Percentiles rank a stretch among this genome's conserved stretches.
These are phyloP conservation scores for Rhynchotus rufescens DNA, from an alignment of 2,797 vertebrate species.

Conservation along the genomic window DNA sequence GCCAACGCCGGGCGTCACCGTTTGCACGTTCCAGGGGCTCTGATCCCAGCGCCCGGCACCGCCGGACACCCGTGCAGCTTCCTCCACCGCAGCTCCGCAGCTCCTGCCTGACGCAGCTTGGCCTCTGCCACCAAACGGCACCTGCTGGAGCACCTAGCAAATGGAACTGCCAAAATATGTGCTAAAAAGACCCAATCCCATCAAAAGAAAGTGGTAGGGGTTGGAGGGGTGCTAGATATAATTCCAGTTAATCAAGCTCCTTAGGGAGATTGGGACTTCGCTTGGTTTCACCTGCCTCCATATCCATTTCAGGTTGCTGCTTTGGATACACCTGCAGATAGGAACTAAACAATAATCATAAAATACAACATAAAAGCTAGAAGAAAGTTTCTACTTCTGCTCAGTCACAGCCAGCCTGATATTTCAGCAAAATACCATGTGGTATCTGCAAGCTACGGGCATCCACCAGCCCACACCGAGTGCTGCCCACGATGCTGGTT, in stretches of 20 bases:
- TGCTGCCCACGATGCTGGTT: not conserved
- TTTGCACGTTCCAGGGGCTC: no score
- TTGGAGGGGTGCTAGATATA: no score
- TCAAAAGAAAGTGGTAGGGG: no score
- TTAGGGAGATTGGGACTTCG: not conserved
- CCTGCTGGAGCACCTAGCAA: no score
- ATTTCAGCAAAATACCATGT: not conserved
- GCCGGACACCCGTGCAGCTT: not conserved
- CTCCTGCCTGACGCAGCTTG: not conserved
- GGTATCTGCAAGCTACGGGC: not conserved
- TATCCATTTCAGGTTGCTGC: not conserved
- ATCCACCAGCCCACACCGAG: not conserved
- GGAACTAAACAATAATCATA: not conserved
- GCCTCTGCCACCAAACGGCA: no score
- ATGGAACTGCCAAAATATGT: no score
- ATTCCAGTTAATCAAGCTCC: not conserved
- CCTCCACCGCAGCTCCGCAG: no score
- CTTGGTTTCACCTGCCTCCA: constrained; percentile 30
- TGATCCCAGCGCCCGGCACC: no score
- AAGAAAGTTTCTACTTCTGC: not conserved
- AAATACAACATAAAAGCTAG: not conserved
- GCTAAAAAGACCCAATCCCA: no score
- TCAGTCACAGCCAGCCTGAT: not conserved
- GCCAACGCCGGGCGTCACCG: not conserved
- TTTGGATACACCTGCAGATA: not conserved